Evolutionary conservation across 2,888 invertebrate genomes (phyloP), one percentile per base, ranked within the genome.

Genomic region (Microctonus brassicae): DNA sequence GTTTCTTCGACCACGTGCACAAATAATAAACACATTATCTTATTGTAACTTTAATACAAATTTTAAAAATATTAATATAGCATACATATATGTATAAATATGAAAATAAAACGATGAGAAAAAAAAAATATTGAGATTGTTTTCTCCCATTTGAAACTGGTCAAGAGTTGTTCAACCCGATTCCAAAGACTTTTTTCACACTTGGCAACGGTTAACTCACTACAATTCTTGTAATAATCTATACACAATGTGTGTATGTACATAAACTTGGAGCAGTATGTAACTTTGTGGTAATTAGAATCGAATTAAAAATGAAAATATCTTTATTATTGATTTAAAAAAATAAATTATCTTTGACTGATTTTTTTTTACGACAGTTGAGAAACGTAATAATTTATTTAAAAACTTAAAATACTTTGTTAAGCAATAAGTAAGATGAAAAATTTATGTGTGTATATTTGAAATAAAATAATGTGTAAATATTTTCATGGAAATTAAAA

Each of bases 51-150:
- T 5, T 47, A 7, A 5, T 47, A 4, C 6, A n/a, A n/a, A 47
- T 47, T 47, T 47, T 17, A 4, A 47, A 17, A n/a, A n/a, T n/a
- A n/a, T 47, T 17, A 20, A 47, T 5, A 17, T 47, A 17, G 17
- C 17, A 17, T 47, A 9, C 17, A 47, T 47, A n/a, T 47, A 47
- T 47, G 6, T n/a, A 47, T 47, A n/a, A 17, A 17, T 47, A 53
- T 39, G 52, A 73, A 63, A 61, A 77, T 76, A 78, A 77, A 81
- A 79, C 80, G 80, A 81, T 81, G 80, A 79, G 78, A 79, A 71
- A 63, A 71, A 71, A n/a, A 58, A 34, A n/a, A 26, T 33, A 62
- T 79, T 81, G 80, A 57, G 39, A 76, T 63, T 69, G 47, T 47
- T 17, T 17, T 63, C 67, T 72, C 80, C 80, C 81, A 65, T 60